These are phyloP conservation scores for Macropus fuliginosus DNA, from an alignment of 2,797 vertebrate genomes.

Conservation along the genomic window DNA sequence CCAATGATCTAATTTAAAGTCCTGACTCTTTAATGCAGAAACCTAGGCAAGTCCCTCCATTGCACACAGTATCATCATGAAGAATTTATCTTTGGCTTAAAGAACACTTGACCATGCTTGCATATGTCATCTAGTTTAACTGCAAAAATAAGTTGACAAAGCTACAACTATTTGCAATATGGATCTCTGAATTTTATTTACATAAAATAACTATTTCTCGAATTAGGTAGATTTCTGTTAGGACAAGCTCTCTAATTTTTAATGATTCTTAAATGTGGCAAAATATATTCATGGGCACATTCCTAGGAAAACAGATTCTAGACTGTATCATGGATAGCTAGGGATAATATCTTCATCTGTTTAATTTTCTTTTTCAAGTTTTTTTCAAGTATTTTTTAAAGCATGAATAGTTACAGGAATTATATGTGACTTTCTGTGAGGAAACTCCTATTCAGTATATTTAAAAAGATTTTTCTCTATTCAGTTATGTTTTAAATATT, in stretches of 20 bases:
- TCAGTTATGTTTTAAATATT: background rate
- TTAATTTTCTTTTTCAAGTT: background rate
- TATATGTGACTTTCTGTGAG: background rate
- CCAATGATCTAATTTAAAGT: background rate
- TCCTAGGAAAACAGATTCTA: background rate
- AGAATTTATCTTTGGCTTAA: background rate
- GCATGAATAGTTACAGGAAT: background rate
- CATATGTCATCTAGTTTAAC: background rate
- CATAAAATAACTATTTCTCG: background rate
- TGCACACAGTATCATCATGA: background rate
- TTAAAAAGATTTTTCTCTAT: background rate
- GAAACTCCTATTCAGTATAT: background rate
- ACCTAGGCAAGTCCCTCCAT: background rate
- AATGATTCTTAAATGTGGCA: background rate
- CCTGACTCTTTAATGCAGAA: background rate
- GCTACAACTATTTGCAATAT: background rate
- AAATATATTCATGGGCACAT: background rate
- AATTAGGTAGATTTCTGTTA: background rate
- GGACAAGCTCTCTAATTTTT: background rate
- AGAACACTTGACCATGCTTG: background rate
- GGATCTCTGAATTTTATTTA: background rate
- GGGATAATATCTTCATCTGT: background rate
- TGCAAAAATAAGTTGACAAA: background rate
- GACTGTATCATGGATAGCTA: background rate
- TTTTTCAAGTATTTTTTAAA: background rate